Base-by-base conservation (phyloP, 2,888 invertebrate genomes). In the Xanthia togata region DNA sequence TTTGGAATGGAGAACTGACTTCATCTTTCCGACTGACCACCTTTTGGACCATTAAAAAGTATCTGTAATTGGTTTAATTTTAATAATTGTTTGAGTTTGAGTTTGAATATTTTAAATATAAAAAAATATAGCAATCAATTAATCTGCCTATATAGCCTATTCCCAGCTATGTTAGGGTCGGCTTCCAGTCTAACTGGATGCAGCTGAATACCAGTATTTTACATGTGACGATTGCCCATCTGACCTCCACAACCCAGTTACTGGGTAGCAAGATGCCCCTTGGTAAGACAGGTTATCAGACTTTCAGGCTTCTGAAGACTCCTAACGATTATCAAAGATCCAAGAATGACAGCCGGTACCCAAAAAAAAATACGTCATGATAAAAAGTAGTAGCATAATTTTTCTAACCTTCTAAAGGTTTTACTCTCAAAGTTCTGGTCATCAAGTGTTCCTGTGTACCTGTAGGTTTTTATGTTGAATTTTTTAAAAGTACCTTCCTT, bases 401-500 rank as follows among this genome's bases (percentile, higher is more conserved):
- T 20, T 62, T 23, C 14, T 35, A 62, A 62, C 12, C 35, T 62
- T 35, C 31, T 31, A 20, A 31, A 31, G 1, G 62, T 62, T 38
- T 38, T 12, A 35, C 38, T 44, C 0, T 26, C 2, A 41, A 65
- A 65, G 26, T 44, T 65, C 44, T 44, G 1, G n/a, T 20, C n/a
- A 64, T 6, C 41, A 64, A 63, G 64, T 44, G 26, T 44, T 64
- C 12, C 11, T 20, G 31, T 31, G 31, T 2, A 2, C 17, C 4
- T 20, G 64, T 20, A 26, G 17, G n/a, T 67, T 80, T 77, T 74
- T 65, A 64, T 59, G 57, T 50, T 38, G 14, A 26, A 73, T 50
- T 44, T 9, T 26, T 74, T 64, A 12, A n/a, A 72, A 47, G 69
- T 31, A 53, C 20, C 38, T 57, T 44, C 20, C 44, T 53, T 11